phyloP scores from a whole-genome alignment of 2,888 invertebrate species.

The Zhengitettix transpicula region DNA sequence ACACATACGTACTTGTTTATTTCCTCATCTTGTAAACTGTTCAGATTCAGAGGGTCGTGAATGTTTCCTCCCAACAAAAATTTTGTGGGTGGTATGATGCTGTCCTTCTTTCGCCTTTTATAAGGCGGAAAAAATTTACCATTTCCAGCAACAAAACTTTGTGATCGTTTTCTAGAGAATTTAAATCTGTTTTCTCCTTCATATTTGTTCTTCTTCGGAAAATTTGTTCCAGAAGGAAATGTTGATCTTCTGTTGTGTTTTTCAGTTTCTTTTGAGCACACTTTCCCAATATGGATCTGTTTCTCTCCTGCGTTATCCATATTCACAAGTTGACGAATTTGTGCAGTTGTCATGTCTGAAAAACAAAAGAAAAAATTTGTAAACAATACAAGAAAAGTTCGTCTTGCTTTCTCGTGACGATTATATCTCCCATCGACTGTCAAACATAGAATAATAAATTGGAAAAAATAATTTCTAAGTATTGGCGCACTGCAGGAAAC shows the following conservation, averaged over 20 bases:
- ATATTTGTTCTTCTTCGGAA: constrained; percentile 22
- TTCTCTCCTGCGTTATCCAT: constrained; percentile 16
- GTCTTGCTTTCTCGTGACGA: not conserved
- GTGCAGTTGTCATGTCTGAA: constrained; percentile 27
- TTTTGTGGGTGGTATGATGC: constrained; percentile 74
- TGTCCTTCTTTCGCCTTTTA: constrained; percentile 51
- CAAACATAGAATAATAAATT: too few relatives aligned
- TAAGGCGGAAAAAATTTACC: constrained; percentile 60
- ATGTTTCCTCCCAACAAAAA: constrained; percentile 90
- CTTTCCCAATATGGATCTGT: not conserved
- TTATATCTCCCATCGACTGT: too few relatives aligned
- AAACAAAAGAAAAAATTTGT: not conserved
- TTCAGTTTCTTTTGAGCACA: constrained; percentile 5
- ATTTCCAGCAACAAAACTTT: constrained; percentile 42
- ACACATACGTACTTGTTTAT: constrained; percentile 17
- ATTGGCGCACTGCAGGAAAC: not conserved
- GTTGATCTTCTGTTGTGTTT: constrained; percentile 2
- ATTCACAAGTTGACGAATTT: constrained; percentile 27
- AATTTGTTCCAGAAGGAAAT: constrained; percentile 12
- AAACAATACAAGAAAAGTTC: not conserved
- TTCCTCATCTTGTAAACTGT: constrained; percentile 52
- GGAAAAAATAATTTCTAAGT: not conserved
- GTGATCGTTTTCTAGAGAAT: constrained; percentile 42
- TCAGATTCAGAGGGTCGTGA: constrained; percentile 84
- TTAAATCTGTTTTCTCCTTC: constrained; percentile 23